Evolutionary conservation across 2,113 vertebrate species (phyloP), one percentile per base, ranked within the genome.

Genomic region (Megalops atlanticus): DNA sequence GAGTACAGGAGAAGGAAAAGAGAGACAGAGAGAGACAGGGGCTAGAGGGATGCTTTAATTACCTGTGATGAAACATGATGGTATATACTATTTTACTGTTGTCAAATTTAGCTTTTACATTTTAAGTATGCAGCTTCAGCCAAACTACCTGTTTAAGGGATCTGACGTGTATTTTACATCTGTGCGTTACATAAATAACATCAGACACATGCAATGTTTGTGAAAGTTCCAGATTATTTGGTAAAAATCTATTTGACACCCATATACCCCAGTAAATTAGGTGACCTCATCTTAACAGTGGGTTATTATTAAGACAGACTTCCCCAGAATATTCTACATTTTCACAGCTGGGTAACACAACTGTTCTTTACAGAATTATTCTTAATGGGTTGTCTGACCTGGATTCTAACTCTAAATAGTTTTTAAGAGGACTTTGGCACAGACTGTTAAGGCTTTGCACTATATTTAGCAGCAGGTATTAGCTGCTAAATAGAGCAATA

Each of bases 401-500:
- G n/a, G 58, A 64, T 64, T 64, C n/a, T 64, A 64, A 64, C 31
- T 64, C n/a, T 64, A 64, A 64, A 64, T 27, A 24, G 58, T 64
- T 27, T 31, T 64, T 31, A 64, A n/a, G 27, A 10, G 58, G 58
- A 31, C 58, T 10, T n/a, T 64, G 58, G 11, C 58, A 64, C 27
- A 11, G n/a, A 27, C 24, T 24, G 8, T 64, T 64, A 64, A 64
- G n/a, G 8, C 58, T 64, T 24, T 31, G 58, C 58, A 64, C 58
- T 64, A 64, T 64, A 64, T 64, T 64, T 64, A 64, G 58, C 58
- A 64, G 58, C 1, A n/a, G 58, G 58, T 64, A 58, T 58, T 58
- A 58, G 52, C 52, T 58, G 58, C 58, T 64, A 64, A 64, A n/a
- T 64, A 64, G 58, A 31, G 24, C n/a, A 64, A 64, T 64, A 64